Evolutionary conservation across 2,113 vertebrate genomes (phyloP), one percentile per base, ranked within the genome.

Genomic region (Entosphenus tridentatus): DNA sequence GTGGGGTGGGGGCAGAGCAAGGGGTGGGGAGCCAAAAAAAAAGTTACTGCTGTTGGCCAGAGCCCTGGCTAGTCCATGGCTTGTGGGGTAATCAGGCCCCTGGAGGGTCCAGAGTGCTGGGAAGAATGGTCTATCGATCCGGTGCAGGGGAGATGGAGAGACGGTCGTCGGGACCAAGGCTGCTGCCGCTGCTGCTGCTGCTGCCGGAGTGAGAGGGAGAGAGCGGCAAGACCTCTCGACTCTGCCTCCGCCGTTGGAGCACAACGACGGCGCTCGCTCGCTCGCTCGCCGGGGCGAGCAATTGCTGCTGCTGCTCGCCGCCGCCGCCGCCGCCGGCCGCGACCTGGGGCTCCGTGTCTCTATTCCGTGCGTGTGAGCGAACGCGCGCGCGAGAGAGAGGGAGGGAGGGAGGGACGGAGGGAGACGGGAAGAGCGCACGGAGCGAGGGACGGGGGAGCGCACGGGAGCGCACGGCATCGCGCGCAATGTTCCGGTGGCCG

Each of bases 21-120:
- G 21, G 62, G 58, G 58, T 5, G 18, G 18, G 18, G 58, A 62
- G 18, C 13, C 13, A 62, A 62, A 65, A 65, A 65, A 65, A 65
- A 10, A 65, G n/a, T 65, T 65, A 21, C 62, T 65, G 62, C 62
- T 10, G 62, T 65, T 10, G 62, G 62, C 10, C 21, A 16, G 62
- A 65, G 62, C 62, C 62, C 62, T 21, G 39, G 10, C 62, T 21
- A 65, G 62, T 21, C 62, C 62, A 65, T 65, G 62, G 62, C 62
- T 65, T 65, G n/a, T 65, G 62, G 62, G 62, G 62, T 65, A 65
- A 65, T 65, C 62, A 65, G 62, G 62, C 62, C 62, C 62, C 62
- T 21, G 21, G 62, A 65, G 62, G 62, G 8, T 21, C n/a, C 62
- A 21, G 62, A 65, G 62, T 65, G 62, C 62, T 21, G 62, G 62